Evolutionary conservation across 2,888 invertebrate species (phyloP).

Genomic region (Pandemis corylana): DNA sequence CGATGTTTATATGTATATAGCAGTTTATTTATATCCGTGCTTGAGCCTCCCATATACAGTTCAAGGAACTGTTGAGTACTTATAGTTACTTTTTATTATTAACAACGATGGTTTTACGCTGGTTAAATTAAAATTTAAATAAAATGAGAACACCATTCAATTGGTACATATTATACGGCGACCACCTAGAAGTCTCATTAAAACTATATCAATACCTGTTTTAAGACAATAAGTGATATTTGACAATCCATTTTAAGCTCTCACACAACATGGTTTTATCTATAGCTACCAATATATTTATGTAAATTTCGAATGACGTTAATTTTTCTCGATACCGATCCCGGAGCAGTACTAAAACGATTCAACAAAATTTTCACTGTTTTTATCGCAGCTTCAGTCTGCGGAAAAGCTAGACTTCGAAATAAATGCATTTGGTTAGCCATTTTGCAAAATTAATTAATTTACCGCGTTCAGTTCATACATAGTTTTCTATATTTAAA

Average conservation of each 20-base stretch:
- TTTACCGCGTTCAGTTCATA: neutral
- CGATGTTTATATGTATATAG: neutral
- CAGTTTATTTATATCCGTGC: constrained; percentile 48
- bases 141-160: constrained; percentile 36
- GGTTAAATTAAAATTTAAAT: constrained; percentile 19
- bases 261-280: constrained; percentile 37
- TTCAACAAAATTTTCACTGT: constrained; percentile 23
- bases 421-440: neutral
- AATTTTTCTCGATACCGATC: neutral
- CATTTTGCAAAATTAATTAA: neutral
- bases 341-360: constrained; percentile 5
- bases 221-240: constrained; percentile 43
- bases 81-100: constrained; percentile 61
- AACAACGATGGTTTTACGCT: constrained; percentile 74
- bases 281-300: constrained; percentile 16
- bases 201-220: constrained; percentile 45
- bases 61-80: constrained; percentile 75
- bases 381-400: constrained; percentile 19
- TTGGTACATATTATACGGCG: constrained; percentile 40
- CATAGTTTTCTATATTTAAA: neutral
- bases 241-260: constrained; percentile 38
- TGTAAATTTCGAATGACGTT: neutral
- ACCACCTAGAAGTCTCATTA: constrained; percentile 43
- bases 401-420: constrained; percentile 13
- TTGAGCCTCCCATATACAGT: constrained; percentile 61